A percentile compares a stretch with the other conserved stretches of the same genome.
Evolutionary conservation across 2,888 invertebrate genomes (phyloP).

Genomic region (Julus scanicus): DNA sequence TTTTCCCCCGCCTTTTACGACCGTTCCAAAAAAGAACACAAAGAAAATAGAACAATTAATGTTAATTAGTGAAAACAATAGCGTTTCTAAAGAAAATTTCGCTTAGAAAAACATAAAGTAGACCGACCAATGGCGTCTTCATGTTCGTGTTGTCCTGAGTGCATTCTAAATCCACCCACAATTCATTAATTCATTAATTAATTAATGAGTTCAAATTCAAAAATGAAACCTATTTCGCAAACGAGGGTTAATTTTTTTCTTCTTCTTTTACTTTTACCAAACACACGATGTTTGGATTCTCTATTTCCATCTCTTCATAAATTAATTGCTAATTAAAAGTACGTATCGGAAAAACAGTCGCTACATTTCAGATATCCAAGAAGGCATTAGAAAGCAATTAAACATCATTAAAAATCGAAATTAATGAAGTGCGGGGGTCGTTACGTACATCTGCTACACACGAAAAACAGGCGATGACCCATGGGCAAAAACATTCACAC

Average conservation of each 20-base stretch:
- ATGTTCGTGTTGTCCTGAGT: background rate
- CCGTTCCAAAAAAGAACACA: too few species aligned
- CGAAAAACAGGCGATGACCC: too few species aligned
- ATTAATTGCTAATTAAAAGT: constrained; percentile 13
- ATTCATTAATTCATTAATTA: too few species aligned
- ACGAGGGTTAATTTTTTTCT: background rate
- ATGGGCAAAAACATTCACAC: too few species aligned
- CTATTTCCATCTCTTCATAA: background rate
- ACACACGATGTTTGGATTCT: background rate
- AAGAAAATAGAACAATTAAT: background rate
- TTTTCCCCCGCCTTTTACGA: too few species aligned
- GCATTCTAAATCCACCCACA: background rate
- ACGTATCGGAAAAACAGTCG: background rate
- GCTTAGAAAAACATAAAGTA: background rate
- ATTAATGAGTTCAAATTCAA: constrained; percentile 22
- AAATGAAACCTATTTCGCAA: constrained; percentile 5
- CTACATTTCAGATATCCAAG: background rate
- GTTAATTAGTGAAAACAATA: too few species aligned
- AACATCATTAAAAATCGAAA: constrained; percentile 31
- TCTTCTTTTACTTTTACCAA: too few species aligned
- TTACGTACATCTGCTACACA: too few species aligned
- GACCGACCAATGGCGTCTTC: background rate
- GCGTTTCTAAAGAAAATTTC: too few species aligned
- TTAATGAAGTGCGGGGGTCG: background rate
- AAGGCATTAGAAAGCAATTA: constrained; percentile 23